These are phyloP conservation scores for Naso thynnoides DNA, from an alignment of 2,797 vertebrate species.

Conservation along the genomic window DNA sequence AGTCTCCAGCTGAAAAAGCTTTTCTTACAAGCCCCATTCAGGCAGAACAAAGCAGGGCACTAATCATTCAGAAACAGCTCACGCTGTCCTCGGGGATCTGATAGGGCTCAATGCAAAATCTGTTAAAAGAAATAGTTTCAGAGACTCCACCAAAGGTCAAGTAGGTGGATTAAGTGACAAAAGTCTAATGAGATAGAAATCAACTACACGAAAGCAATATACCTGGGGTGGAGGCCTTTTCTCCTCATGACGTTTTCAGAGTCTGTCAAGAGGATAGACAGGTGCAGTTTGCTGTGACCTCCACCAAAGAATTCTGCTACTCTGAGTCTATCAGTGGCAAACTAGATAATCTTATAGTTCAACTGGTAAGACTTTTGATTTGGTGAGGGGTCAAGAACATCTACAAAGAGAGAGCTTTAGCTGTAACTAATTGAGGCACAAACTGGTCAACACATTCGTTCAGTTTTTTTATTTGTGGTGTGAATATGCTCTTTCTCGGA, in stretches of 20 bases:
- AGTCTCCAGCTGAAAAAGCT: conserved; percentile 75
- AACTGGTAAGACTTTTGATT: conserved; percentile 38
- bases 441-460: no score
- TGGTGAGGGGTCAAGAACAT: no score
- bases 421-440: no score
- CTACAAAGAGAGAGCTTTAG: no score
- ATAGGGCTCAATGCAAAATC: conserved; percentile 74
- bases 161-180: conserved; percentile 76
- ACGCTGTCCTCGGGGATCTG: conserved; percentile 58
- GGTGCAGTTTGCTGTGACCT: conserved; percentile 33
- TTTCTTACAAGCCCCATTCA: conserved; percentile 65
- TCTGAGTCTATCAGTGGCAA: conserved; percentile 35
- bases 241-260: conserved; percentile 82
- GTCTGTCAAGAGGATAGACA: conserved; percentile 67
- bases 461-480: no score
- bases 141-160: conserved; percentile 83
- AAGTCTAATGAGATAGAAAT: conserved; percentile 84
- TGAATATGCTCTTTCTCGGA: no score
- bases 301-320: conserved; percentile 29
- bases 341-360: conserved; percentile 47
- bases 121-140: conserved; percentile 78
- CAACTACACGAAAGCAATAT: conserved; percentile 80
- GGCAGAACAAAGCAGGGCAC: conserved; percentile 76
- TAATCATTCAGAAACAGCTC: conserved; percentile 76
- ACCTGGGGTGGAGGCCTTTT: conserved; percentile 61